phyloP scores from a whole-genome alignment of 1,140 invertebrate genomes.

The Nomia melanderi region DNA sequence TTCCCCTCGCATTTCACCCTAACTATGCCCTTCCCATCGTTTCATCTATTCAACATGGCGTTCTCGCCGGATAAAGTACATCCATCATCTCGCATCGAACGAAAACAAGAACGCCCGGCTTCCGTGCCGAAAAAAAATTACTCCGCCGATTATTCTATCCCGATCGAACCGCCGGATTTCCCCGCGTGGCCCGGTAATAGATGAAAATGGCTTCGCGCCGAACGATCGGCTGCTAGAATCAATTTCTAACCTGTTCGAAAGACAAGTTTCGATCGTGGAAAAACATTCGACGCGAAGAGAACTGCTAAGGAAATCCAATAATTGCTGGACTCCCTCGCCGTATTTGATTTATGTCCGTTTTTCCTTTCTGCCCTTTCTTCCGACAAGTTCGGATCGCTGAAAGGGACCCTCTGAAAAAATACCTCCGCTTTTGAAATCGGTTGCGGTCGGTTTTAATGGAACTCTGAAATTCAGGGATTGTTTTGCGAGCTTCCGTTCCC shows the following conservation, averaged over 20 bases:
- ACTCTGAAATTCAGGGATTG: neutral
- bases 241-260: slow-evolving; percentile 17
- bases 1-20: neutral
- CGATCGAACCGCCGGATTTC: neutral
- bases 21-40: neutral
- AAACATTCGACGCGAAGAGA: neutral
- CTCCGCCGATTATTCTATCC: slow-evolving; percentile 5
- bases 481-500: neutral
- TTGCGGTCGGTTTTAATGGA: neutral
- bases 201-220: neutral
- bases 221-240: slow-evolving; percentile 26
- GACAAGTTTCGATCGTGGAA: neutral
- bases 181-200: neutral
- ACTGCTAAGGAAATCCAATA: neutral
- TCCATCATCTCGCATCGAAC: slow-evolving; percentile 39
- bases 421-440: neutral
- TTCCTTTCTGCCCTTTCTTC: neutral
- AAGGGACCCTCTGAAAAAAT: neutral
- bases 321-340: neutral
- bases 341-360: neutral
- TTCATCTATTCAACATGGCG: neutral
- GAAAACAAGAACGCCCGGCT: slow-evolving; percentile 5
- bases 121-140: slow-evolving; percentile 23
- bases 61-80: slow-evolving; percentile 12
- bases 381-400: neutral